Conservation (phyloP, 2,113 vertebrate genomes). For the Lethenteron reissneri region DNA sequence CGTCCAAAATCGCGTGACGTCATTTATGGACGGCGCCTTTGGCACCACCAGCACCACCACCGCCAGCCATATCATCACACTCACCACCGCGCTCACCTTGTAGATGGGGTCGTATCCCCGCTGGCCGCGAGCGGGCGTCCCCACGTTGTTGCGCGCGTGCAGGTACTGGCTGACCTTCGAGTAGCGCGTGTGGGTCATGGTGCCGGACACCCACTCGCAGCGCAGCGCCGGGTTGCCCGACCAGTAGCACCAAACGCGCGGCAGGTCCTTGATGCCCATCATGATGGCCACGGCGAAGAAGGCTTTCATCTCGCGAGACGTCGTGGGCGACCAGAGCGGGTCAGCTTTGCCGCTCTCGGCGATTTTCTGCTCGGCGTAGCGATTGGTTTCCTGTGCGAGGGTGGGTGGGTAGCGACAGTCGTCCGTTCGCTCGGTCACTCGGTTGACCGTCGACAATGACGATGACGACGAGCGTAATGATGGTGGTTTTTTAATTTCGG, state of each 20-base stretch:
- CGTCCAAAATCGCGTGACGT: too few relatives aligned
- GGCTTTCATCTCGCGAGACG: conserved; percentile 35
- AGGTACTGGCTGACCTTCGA: conserved; percentile 40
- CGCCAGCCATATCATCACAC: conserved; percentile 18
- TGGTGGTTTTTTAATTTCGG: too few relatives aligned
- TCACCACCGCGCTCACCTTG: conserved; percentile 34
- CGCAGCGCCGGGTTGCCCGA: conserved; percentile 42
- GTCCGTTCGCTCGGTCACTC: too few relatives aligned
- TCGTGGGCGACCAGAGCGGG: conserved; percentile 39
- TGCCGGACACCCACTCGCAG: conserved; percentile 41
- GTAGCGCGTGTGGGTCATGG: conserved; percentile 36
- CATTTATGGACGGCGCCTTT: too few relatives aligned
- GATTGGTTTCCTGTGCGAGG: conserved; percentile 43
- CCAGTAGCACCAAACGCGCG: conserved; percentile 42
- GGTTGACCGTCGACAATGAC: too few relatives aligned
- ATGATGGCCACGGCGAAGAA: conserved; percentile 37
- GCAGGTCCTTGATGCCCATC: conserved; percentile 46
- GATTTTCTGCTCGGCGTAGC: conserved; percentile 40
- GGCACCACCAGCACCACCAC: too few relatives aligned
- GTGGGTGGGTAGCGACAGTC: too few relatives aligned
- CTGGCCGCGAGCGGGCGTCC: conserved; percentile 28
- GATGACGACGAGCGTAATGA: too few relatives aligned
- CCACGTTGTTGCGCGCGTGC: conserved; percentile 32
- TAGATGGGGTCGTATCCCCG: conserved; percentile 35
- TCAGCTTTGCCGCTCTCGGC: conserved; percentile 35